Percentiles rank a stretch among this genome's conserved stretches.
Conservation (phyloP, 2,888 invertebrate genomes). For the Polymixis lichenea region DNA sequence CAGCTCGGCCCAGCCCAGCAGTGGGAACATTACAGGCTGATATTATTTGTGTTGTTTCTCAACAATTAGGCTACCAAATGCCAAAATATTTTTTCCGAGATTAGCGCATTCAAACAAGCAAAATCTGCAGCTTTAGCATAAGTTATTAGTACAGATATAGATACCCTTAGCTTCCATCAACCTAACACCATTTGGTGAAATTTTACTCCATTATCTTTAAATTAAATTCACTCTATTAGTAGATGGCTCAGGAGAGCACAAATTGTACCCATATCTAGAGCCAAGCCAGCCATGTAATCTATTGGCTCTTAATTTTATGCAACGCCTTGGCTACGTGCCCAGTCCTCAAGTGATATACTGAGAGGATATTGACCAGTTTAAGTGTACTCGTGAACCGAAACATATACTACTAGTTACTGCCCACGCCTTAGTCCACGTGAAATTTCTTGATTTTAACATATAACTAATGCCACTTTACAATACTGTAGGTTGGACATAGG, state of each 20-base stretch:
- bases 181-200: no score
- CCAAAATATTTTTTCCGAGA: no score
- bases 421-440: neutral
- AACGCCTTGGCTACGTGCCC: constrained; percentile 64
- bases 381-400: constrained; percentile 47
- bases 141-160: no score
- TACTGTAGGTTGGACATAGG: no score
- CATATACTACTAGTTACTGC: constrained; percentile 1
- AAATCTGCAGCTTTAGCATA: no score
- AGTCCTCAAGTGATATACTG: constrained; percentile 56
- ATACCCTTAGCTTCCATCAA: no score
- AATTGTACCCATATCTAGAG: constrained; percentile 28
- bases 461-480: no score
- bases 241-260: constrained; percentile 16
- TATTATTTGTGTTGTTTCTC: no score
- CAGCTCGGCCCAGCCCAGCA: no score
- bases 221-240: constrained; percentile 23
- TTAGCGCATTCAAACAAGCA: no score
- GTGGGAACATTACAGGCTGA: no score
- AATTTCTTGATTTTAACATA: neutral
- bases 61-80: no score
- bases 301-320: constrained; percentile 64
- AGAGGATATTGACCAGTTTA: constrained; percentile 56
- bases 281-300: constrained; percentile 53
- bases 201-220: neutral